Evolutionary conservation across 2,797 vertebrate species (phyloP), one percentile per base, ranked within the genome.

Genomic region (Enteromius anoplus): DNA sequence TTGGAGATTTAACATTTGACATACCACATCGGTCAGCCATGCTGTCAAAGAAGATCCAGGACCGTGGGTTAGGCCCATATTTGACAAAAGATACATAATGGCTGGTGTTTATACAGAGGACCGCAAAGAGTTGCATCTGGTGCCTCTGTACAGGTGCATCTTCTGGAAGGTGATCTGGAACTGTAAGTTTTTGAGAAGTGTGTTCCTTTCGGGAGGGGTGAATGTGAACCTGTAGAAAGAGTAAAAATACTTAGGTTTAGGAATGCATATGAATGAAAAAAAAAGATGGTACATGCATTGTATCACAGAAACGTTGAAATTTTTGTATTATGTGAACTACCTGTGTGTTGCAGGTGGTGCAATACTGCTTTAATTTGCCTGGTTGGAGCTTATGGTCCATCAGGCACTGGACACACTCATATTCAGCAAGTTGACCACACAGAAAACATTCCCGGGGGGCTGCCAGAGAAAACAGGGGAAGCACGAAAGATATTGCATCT

Each of bases 11-110:
- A 51, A 45, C 10, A 15, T 26, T 2, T 72, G 11, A 42, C 91
- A 91, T 86, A 94, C 95, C 93, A 2, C 89, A 91, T 92, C 93
- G 90, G 89, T 96, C 95, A 34, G 95, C 95, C 95, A 96, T 96
- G 90, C 95, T 94, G 91, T 96, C 95, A 77, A 96, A 96, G 87
- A 96, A 96, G 47, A 96, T 88, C 95, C 95, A 96, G n/a, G 95
- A 94, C 29, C 84, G 86, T 45, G 91, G 86, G 51, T 89, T 89
- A 1, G 93, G 72, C 49, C 95, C 92, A 0, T 91, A 96, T 87
- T 95, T 96, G n/a, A 95, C 93, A 80, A 95, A 96, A 71, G 95
- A 94, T 73, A 96, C 95, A 4, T 95, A 96, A 89, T 96, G 96
- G 84, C 94, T 96, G 84, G 94, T 96, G 42, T 95, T 91, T 88